Conservation (phyloP, 2,797 vertebrate genomes). For the Muscicapa striata region DNA sequence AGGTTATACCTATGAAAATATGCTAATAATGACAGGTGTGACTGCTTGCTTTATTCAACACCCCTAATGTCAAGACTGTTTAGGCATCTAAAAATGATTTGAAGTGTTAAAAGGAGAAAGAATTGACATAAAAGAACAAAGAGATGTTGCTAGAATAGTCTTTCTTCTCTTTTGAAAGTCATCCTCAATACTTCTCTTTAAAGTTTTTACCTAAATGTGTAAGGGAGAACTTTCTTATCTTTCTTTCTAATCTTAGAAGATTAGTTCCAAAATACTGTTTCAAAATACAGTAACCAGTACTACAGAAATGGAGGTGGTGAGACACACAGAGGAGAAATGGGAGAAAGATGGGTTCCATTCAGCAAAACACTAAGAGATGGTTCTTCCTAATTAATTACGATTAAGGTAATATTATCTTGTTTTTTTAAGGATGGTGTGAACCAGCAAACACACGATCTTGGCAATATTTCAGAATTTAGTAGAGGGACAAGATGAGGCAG, state of each 20-base stretch:
- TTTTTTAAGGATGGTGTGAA: not conserved
- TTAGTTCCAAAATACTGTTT: not conserved
- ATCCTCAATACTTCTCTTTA: not conserved
- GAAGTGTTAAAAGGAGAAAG: not conserved
- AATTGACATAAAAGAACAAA: constrained; percentile 14
- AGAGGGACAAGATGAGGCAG: not conserved
- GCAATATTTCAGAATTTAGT: not conserved
- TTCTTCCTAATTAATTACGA: not conserved
- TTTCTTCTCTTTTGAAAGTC: not conserved
- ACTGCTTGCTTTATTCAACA: not conserved
- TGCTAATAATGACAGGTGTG: not conserved
- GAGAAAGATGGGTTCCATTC: not conserved
- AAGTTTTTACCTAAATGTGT: not conserved
- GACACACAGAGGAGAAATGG: not conserved
- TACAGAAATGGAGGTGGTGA: not conserved
- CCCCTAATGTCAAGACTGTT: not conserved
- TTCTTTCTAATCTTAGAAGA: too few relatives aligned
- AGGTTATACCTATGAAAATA: not conserved
- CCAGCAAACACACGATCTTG: rapidly evolving
- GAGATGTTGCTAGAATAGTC: not conserved
- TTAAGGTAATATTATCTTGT: not conserved
- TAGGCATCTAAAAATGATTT: not conserved
- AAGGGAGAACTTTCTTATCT: not conserved
- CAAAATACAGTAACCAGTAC: not conserved
- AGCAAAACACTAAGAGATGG: not conserved